Conservation (phyloP, 2,888 invertebrate species). For the Trichogramma dendrolimi region DNA sequence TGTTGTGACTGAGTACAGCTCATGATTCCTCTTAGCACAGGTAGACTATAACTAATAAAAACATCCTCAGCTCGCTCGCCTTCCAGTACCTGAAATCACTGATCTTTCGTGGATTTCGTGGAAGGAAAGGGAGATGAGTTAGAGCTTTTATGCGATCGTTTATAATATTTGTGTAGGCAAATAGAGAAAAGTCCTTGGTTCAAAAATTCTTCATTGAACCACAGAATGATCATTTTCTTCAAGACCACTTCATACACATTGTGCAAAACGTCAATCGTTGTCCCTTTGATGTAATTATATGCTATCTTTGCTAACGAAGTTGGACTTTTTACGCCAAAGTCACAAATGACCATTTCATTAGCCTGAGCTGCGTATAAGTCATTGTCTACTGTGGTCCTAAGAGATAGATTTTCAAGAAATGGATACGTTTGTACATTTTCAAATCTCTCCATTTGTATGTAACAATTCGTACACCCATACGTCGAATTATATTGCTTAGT, state of each 20-base stretch:
- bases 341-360: too few relatives aligned
- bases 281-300: too few relatives aligned
- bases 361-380: too few relatives aligned
- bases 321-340: too few relatives aligned
- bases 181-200: conserved; percentile 15
- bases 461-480: too few relatives aligned
- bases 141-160: conserved; percentile 1
- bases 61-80: conserved; percentile 30
- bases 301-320: too few relatives aligned
- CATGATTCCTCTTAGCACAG: conserved; percentile 30
- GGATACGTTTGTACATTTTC: too few relatives aligned
- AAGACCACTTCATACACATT: conserved; percentile 22
- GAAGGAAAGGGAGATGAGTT: background rate
- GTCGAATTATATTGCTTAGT: too few relatives aligned
- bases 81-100: conserved; percentile 30
- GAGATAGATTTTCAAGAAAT: too few relatives aligned
- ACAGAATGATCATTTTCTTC: conserved; percentile 10
- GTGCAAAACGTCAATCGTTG: conserved; percentile 21
- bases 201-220: conserved; percentile 14
- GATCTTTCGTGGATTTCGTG: conserved; percentile 25
- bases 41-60: conserved; percentile 30
- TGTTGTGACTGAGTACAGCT: conserved; percentile 25
- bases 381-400: too few relatives aligned
- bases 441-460: too few relatives aligned
- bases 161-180: background rate